phyloP scores from a whole-genome alignment of 2,888 invertebrate genomes.

The Ferdinandea cuprea region DNA sequence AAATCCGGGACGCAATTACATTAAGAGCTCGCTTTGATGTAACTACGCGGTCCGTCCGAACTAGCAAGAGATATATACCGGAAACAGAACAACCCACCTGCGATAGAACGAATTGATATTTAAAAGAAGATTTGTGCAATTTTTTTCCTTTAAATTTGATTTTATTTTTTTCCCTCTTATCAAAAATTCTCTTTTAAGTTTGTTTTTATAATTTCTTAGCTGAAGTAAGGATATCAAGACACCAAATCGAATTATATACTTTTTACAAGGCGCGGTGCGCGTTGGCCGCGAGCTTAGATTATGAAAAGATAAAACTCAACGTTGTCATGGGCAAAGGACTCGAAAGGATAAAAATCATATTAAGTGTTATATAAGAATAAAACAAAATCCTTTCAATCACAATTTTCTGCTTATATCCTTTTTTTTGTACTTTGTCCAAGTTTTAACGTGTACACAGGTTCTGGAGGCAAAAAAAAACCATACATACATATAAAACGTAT shows the following conservation, averaged over 20 bases:
- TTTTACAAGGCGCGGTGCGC: background rate
- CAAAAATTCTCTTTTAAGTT: conserved; percentile 40
- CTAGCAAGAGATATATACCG: conserved; percentile 9
- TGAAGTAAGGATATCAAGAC: conserved; percentile 45
- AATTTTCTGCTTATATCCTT: conserved; percentile 25
- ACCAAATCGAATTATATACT: conserved; percentile 51
- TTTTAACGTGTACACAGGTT: conserved; percentile 8
- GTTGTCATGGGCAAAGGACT: conserved; percentile 30
- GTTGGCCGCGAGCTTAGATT: conserved; percentile 17
- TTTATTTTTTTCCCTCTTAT: conserved; percentile 15
- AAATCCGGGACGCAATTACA: conserved; percentile 71
- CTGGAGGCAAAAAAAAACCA: conserved; percentile 2
- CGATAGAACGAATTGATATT: conserved; percentile 51
- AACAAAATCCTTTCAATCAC: conserved; percentile 51
- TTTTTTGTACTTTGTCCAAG: conserved; percentile 26
- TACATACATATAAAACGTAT: background rate
- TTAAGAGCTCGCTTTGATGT: conserved; percentile 69
- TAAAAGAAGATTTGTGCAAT: conserved; percentile 19
- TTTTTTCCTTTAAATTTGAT: background rate
- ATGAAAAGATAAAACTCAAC: conserved; percentile 25
- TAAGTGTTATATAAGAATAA: conserved; percentile 4
- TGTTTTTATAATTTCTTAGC: conserved; percentile 27
- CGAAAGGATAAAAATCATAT: conserved; percentile 32
- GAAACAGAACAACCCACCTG: conserved; percentile 48
- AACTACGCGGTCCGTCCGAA: conserved; percentile 22